Conservation (phyloP, 2,888 invertebrate species). For the Listrodromus nycthemerus region DNA sequence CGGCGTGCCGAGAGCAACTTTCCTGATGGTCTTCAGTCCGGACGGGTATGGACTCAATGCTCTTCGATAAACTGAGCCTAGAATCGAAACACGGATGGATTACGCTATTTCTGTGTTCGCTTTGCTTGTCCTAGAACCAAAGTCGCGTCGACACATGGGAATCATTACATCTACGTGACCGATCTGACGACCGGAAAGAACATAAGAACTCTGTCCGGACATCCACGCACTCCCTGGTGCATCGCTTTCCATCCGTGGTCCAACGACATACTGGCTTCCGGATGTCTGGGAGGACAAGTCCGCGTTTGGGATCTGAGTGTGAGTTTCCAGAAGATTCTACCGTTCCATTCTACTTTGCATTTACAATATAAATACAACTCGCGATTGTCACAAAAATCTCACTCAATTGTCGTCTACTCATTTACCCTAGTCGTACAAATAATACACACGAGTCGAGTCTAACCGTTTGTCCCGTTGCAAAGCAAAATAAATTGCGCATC, state of each 20-base stretch:
- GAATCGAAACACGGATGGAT: not conserved
- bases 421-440: not conserved
- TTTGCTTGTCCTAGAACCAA: conserved; percentile 86
- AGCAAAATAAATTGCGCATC: not conserved
- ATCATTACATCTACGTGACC: conserved; percentile 94
- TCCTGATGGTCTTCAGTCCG: conserved; percentile 94
- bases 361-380: not conserved
- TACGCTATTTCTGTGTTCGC: not conserved
- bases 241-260: conserved; percentile 95
- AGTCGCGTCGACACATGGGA: conserved; percentile 95
- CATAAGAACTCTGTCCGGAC: conserved; percentile 91
- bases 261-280: conserved; percentile 93
- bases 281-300: conserved; percentile 95
- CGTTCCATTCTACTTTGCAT: not conserved
- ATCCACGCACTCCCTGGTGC: conserved; percentile 96
- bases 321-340: not conserved
- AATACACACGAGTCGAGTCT: not conserved
- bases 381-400: not conserved
- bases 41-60: conserved; percentile 88
- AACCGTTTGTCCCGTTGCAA: not conserved
- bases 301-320: conserved; percentile 94
- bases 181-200: conserved; percentile 92
- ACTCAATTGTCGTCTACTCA: too few relatives aligned
- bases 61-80: not conserved
- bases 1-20: conserved; percentile 91